Base-by-base conservation (phyloP, 2,888 invertebrate genomes). In the Lepeophtheirus nordmannii region DNA sequence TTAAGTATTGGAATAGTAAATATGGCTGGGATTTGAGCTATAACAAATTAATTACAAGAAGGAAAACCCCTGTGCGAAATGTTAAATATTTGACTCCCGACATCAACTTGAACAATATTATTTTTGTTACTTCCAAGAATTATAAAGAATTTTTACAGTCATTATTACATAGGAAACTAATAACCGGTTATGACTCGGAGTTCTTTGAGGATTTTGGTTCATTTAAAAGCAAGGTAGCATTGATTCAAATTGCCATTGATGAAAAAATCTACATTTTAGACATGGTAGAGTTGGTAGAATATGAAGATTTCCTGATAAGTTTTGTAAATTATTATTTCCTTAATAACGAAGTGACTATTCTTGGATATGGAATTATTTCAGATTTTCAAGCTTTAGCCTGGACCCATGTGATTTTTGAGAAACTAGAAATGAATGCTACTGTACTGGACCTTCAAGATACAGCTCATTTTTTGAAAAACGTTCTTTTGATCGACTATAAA, bases 361-460 rank as follows among this genome's bases (percentile, higher is more conserved):
- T 69, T 20, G 69, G 69, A 46, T 74, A 73, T 72, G 74, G 75
- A 30, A 71, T 75, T 11, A 71, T 72, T 11, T 70, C 72, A 17
- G 76, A 76, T 67, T 68, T 74, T n/a, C 72, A 73, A 58, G 72
- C 74, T 71, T 64, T 75, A 40, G 67, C 71, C 12, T 71, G 71
- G 58, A 69, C 73, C 10, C 57, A 68, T 53, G 12, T 38, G 10
- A 57, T 62, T 14, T 57, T 69, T 39, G 62, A 59, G 39, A 61
- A 63, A 10, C 56, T 56, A 1, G 8, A 46, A 3, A 8, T 46
- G 5, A 46, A 46, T 3, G 53, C 53, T 46, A 14, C 14, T 17
- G 17, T 46, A 5, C 14, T 46, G 14, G 53, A 46, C 8, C 17
- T 46, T 14, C n/a, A 46, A 17, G 8, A 17, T 1, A 17, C 53